Base-by-base conservation (phyloP, 2,888 invertebrate genomes). In the Scaptomyza cyrtandrae region DNA sequence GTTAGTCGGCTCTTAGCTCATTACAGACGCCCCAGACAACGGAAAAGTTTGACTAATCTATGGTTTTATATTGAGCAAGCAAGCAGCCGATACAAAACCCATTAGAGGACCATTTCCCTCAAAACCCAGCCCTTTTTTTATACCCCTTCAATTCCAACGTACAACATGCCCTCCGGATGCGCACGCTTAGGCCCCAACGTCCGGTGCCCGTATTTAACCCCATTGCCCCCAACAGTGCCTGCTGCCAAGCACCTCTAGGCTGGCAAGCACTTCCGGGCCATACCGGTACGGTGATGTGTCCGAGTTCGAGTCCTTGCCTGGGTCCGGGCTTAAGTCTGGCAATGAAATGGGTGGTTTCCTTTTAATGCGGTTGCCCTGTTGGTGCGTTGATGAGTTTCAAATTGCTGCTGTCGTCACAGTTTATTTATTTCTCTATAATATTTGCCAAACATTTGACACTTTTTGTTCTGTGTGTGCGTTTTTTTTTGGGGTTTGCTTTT, bases 41-140 rank as follows among this genome's bases (percentile, higher is more conserved):
- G 60, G 54, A 55, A 54, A 78, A 77, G 64, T 64, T 78, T 74
- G 39, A 60, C 78, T 80, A 78, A 78, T 78, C 78, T 77, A 48
- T 52, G 80, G 65, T 54, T 69, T 69, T 76, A 75, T 67, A 63
- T 52, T 46, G 58, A 70, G 70, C 70, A 39, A 39, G 57, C 27
- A 57, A 37, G 56, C 43, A 37, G 52, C 37, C 48, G 49, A 50
- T 35, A 46, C 61, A 58, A 66, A 61, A 46, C 61, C 61, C 68
- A 61, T 68, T 68, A 68, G 43, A 44, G 1, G 19, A 16, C 50
- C 50, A 41, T 10, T 14, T 48, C 2, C 11, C 31, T 2, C 3
- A 0, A 14, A 3, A 9, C 14, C 14, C 6, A n/a, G 33, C 13
- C 13, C 4, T 13, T 1, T 13, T 24, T 24, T 5, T 13, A 35